These are phyloP conservation scores for Ornithoptera priamus DNA, from an alignment of 2,888 invertebrate species.

Conservation along the genomic window DNA sequence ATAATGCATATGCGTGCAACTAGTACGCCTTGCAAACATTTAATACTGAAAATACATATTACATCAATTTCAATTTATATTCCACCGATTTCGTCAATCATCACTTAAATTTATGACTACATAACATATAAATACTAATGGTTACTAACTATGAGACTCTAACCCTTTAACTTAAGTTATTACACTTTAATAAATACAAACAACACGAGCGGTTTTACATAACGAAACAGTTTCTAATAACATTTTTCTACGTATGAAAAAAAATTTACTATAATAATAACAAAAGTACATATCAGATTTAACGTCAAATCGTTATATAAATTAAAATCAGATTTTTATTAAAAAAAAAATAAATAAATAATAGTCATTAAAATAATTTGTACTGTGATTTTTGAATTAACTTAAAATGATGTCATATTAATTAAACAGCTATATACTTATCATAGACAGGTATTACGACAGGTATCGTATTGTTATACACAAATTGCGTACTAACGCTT, in stretches of 20 bases:
- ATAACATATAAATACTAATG: conserved; percentile 45
- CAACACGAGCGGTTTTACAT: neutral
- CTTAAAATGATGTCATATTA: neutral
- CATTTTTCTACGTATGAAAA: too few species aligned
- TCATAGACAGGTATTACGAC: neutral
- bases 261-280: too few species aligned
- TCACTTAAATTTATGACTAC: conserved; percentile 56
- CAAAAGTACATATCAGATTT: too few species aligned
- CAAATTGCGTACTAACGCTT: too few species aligned
- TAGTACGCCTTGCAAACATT: conserved; percentile 15
- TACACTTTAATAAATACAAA: neutral
- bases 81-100: conserved; percentile 27
- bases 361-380: conserved; percentile 4
- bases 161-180: conserved; percentile 33
- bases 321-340: too few species aligned
- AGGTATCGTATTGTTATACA: too few species aligned
- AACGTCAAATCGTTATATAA: too few species aligned
- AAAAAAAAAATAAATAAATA: neutral
- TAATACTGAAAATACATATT: conserved; percentile 44
- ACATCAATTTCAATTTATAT: neutral
- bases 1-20: neutral
- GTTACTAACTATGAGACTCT: conserved; percentile 60
- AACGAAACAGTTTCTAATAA: too few species aligned
- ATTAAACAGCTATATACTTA: neutral
- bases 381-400: conserved; percentile 3